Base-by-base conservation (phyloP, 2,888 invertebrate species). In the Parascotia fuliginaria region DNA sequence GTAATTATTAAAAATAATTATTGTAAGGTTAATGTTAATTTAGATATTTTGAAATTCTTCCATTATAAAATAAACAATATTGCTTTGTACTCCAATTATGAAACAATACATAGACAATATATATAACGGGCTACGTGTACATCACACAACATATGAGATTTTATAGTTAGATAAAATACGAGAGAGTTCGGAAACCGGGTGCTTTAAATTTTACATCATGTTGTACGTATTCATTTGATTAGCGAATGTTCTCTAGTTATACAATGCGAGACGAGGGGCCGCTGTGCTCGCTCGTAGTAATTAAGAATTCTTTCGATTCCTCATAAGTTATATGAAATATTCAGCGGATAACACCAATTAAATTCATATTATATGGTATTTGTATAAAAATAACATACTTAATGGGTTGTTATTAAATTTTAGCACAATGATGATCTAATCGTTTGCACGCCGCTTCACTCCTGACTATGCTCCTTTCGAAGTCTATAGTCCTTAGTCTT, bases 181-280 rank as follows among this genome's bases (percentile, higher is more conserved):
- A 90, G 91, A 91, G 90, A 91, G 89, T 90, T 86, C 79, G 87
- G 82, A 88, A 90, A 89, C 90, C 89, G 89, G 91, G 91, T 92
- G 91, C 91, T 92, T 89, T 90, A 91, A 89, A 91, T 85, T 91
- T 85, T 89, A 91, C 86, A 91, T 86, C 89, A 85, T 85, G 85
- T 89, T 90, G 81, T 87, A 88, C 77, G 81, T 83, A 83, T 83
- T 88, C 75, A 80, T 86, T 90, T 87, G 78, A 79, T 89, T 89
- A 89, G 87, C 85, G 66, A 80, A 81, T 83, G 80, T 83, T 85
- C 81, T 81, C 74, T 87, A 86, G 85, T 77, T 81, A 79, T 81
- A 84, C 78, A 82, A 66, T 55, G 60, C 65, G 67, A 69, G 78
- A 65, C 65, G 64, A 69, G 65, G 69, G 70, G 73, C 62, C 66